Conservation (phyloP, 2,113 vertebrate species). For the Tetrax tetrax region DNA sequence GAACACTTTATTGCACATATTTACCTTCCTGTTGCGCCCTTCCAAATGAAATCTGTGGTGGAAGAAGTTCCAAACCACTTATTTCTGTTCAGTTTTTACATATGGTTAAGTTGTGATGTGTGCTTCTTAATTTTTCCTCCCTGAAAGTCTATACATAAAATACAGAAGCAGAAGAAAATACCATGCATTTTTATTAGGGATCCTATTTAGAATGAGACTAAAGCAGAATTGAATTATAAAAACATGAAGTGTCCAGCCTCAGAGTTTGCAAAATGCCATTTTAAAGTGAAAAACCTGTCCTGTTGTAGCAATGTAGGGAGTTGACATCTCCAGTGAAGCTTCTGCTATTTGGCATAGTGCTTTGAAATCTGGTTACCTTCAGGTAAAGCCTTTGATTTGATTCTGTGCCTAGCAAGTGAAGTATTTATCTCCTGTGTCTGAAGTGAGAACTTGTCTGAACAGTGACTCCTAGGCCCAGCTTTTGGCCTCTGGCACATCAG, state of each 20-base stretch:
- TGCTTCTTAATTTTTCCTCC: neutral
- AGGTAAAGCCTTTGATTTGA: neutral
- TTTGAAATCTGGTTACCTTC: neutral
- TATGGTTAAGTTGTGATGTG: neutral
- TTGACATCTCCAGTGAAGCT: neutral
- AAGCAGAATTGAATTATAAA: neutral
- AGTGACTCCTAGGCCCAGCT: neutral
- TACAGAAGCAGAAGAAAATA: neutral
- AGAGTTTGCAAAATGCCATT: neutral
- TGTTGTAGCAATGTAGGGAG: neutral
- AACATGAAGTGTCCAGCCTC: neutral
- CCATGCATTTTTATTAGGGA: neutral
- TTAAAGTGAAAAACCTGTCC: neutral
- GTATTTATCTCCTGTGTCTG: neutral
- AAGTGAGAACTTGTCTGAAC: slow-evolving; percentile 15
- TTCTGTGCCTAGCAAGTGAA: neutral
- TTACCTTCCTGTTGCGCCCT: neutral
- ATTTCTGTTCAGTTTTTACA: neutral
- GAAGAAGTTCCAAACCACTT: neutral
- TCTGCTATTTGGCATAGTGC: neutral
- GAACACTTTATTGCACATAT: neutral
- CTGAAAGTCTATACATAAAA: neutral
- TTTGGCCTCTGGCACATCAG: neutral
- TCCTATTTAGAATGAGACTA: neutral
- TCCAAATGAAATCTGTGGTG: neutral